Base-by-base conservation (phyloP, 2,113 vertebrate genomes). In the Phaethon lepturus region DNA sequence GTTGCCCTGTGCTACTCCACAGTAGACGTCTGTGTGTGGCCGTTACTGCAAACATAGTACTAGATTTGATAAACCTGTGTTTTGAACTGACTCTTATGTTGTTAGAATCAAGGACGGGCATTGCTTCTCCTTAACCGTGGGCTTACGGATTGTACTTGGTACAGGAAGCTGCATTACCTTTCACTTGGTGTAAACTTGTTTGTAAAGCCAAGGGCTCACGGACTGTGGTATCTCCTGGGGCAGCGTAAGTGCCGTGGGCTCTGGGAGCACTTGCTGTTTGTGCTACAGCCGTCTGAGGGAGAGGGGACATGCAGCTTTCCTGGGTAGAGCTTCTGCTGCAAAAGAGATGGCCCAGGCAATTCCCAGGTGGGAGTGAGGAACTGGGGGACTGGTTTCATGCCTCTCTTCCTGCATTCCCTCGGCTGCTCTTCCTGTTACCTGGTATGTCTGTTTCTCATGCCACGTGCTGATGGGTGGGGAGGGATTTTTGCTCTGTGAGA, bases 1-100 rank as follows among this genome's bases (percentile, higher is more conserved):
- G 3, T 33, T 76, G 47, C 38, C 24, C 31, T 50, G 38, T 88
- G 59, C 33, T 88, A 8, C 49, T 86, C 0, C 0, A 35, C 1
- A 0, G 29, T 56, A 35, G 35, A 17, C 5, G 29, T 49, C 58
- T 3, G 0, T 16, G 11, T 7, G 12, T 59, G 73, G 47, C 80
- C 55, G 17, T 15, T 33, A 2, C 38, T 86, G 64, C 72, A 67
- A 84, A 42, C 11, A 6, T 35, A 59, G 53, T 31, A 5, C 3
- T 52, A 42, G 17, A 7, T 74, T 86, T 74, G 31, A 42, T 80
- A 44, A 90, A 42, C 6, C 14, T 5, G 0, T 28, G 29, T 26
- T 69, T 17, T 73, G 56, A 88, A 40, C 9, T 15, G 42, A 9
- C 28, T 62, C 31, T 33, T 3, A 3, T 10, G 6, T 42, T 55